These are phyloP conservation scores for Mungos mungo DNA, from an alignment of 2,113 vertebrate genomes.

Conservation along the genomic window DNA sequence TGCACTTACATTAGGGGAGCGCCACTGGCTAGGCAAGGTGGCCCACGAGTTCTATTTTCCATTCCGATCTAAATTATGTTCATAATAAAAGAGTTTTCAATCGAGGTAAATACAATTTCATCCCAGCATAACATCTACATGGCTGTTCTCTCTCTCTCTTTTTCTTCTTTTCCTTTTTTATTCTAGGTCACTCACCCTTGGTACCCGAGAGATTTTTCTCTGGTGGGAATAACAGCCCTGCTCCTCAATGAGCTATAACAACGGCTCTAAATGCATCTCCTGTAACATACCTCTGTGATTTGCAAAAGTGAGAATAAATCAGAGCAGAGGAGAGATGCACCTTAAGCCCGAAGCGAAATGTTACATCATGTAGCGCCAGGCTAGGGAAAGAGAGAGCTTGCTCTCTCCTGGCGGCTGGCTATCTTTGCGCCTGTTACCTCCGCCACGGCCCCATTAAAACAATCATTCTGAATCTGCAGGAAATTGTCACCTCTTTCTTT, in stretches of 20 bases:
- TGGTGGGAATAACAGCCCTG: slow-evolving; percentile 77
- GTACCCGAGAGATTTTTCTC: slow-evolving; percentile 78
- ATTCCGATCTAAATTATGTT: slow-evolving; percentile 83
- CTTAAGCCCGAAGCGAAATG: slow-evolving; percentile 86
- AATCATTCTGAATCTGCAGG: slow-evolving; percentile 82
- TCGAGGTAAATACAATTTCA: slow-evolving; percentile 84
- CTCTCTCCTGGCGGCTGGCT: slow-evolving; percentile 80
- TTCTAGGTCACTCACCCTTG: slow-evolving; percentile 82
- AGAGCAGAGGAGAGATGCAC: slow-evolving; percentile 82
- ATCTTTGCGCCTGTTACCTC: slow-evolving; percentile 81
- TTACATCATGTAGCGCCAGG: slow-evolving; percentile 84
- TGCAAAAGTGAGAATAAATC: slow-evolving; percentile 87
- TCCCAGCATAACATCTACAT: slow-evolving; percentile 70
- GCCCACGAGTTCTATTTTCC: slow-evolving; percentile 75
- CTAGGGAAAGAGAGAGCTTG: slow-evolving; percentile 75
- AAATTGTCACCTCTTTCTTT: slow-evolving; percentile 84
- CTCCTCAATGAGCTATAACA: slow-evolving; percentile 82
- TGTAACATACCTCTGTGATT: slow-evolving; percentile 84
- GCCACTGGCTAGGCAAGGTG: slow-evolving; percentile 78
- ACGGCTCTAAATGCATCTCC: slow-evolving; percentile 81
- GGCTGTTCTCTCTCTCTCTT: slow-evolving; percentile 28
- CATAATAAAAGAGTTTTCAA: slow-evolving; percentile 85
- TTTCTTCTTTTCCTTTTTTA: slow-evolving; percentile 76
- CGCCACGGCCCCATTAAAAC: slow-evolving; percentile 81
- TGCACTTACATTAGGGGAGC: slow-evolving; percentile 76